A percentile compares a stretch with the other conserved stretches of the same genome.
These are phyloP conservation scores for Pandemis heparana DNA, from an alignment of 2,888 invertebrate species.

Conservation along the genomic window DNA sequence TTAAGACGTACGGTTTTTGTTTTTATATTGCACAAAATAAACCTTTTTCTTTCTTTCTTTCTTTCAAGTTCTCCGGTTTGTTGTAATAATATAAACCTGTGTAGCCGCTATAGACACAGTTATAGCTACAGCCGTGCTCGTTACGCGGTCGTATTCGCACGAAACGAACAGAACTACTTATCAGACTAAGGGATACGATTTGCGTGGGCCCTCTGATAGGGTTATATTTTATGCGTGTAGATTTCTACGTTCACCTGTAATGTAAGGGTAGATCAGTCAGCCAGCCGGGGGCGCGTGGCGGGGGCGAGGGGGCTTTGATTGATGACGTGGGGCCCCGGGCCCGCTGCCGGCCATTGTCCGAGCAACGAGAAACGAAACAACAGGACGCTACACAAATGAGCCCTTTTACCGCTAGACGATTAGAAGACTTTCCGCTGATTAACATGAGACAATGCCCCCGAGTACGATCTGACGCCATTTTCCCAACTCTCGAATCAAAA, in stretches of 20 bases:
- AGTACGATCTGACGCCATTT: not conserved
- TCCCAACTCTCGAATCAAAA: conserved; percentile 17
- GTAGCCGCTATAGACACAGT: not conserved
- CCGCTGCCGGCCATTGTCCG: conserved; percentile 73
- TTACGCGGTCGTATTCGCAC: conserved; percentile 16
- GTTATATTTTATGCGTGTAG: conserved; percentile 41
- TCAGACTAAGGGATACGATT: conserved; percentile 38
- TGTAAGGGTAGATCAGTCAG: conserved; percentile 61
- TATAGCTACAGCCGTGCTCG: not conserved
- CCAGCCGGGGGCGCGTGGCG: conserved; percentile 53
- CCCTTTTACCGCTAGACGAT: conserved; percentile 64
- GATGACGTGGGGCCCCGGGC: conserved; percentile 75
- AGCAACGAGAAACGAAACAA: conserved; percentile 75
- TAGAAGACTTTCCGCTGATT: conserved; percentile 55
- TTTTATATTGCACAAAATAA: no score
- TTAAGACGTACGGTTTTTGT: no score
- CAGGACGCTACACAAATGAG: conserved; percentile 69
- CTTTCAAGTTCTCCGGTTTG: no score
- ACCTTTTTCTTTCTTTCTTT: no score
- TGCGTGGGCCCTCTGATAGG: conserved; percentile 39
- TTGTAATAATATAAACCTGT: not conserved
- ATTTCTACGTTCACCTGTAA: conserved; percentile 62
- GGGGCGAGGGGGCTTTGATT: conserved; percentile 66
- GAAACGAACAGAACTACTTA: conserved; percentile 36
- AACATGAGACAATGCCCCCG: conserved; percentile 43